Evolutionary conservation across 37 sponge, comb jelly and placozoan genomes (phyloP).

Genomic region (Chondrosia reniformis): DNA sequence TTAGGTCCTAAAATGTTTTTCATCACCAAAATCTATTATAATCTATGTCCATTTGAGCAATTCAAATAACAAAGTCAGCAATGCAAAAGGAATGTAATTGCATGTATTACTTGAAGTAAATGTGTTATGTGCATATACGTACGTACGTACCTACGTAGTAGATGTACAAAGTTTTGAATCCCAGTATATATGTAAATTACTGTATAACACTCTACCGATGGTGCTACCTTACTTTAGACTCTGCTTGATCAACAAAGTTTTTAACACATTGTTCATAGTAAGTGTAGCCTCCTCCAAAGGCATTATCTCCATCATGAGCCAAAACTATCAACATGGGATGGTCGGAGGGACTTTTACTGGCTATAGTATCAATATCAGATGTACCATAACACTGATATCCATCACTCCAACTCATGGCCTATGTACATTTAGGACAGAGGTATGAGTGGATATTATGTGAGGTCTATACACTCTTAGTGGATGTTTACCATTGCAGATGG

Average conservation of each 20-base stretch:
- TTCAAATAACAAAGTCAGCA: too few species aligned
- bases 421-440: neutral
- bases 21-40: too few species aligned
- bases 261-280: constrained; percentile 59
- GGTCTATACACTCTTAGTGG: neutral
- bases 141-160: too few species aligned
- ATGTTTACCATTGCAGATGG: constrained; percentile 54
- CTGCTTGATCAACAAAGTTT: constrained; percentile 41
- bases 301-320: constrained; percentile 70
- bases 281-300: constrained; percentile 57
- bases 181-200: too few species aligned
- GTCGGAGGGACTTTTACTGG: constrained; percentile 17
- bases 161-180: too few species aligned
- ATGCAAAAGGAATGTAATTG: too few species aligned
- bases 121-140: too few species aligned
- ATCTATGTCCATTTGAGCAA: too few species aligned
- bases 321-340: constrained; percentile 47
- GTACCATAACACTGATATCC: constrained; percentile 56
- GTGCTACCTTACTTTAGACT: constrained; percentile 45
- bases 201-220: too few species aligned
- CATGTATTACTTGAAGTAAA: too few species aligned
- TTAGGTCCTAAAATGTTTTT: too few species aligned
- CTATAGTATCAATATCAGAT: constrained; percentile 45
- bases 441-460: neutral
- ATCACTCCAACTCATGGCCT: constrained; percentile 71